A percentile compares a stretch with the other conserved stretches of the same genome.
phyloP scores from a whole-genome alignment of 2,113 vertebrate genomes.

The Martes martes region DNA sequence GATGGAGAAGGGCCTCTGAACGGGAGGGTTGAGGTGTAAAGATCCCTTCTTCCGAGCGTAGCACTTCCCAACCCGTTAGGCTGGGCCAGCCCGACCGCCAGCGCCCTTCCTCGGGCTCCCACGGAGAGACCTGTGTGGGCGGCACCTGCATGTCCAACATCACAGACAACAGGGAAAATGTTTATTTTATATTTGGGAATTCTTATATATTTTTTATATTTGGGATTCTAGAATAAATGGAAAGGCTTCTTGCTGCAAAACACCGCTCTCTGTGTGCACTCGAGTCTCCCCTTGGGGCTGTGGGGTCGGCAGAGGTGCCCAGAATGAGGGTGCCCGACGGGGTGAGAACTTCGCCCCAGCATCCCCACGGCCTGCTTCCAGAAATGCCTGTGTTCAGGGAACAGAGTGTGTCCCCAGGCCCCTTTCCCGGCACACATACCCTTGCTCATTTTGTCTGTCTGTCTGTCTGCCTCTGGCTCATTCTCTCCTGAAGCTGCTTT shows the following conservation, averaged over 20 bases:
- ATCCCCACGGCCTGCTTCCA: not conserved
- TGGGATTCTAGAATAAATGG: not conserved
- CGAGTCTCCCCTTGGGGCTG: rapidly evolving
- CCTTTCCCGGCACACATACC: not conserved
- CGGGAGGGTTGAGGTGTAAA: too few relatives aligned
- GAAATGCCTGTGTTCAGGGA: not conserved
- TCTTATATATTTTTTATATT: too few relatives aligned
- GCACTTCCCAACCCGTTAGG: rapidly evolving
- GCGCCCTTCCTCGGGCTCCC: rapidly evolving
- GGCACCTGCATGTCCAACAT: not conserved
- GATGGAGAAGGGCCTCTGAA: too few relatives aligned
- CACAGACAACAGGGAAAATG: rapidly evolving
- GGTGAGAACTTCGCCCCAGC: rapidly evolving
- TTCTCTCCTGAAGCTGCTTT: not conserved
- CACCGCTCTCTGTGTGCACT: too few relatives aligned
- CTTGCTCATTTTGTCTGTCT: not conserved
- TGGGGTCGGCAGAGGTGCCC: not conserved
- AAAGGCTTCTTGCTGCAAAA: not conserved
- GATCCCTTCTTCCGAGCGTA: rapidly evolving
- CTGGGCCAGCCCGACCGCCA: not conserved
- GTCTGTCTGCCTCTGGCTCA: not conserved
- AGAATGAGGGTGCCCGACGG: not conserved
- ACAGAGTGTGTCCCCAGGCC: too few relatives aligned
- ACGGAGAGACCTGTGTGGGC: rapidly evolving
- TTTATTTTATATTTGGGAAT: not conserved